Base-by-base conservation (phyloP, 37 sponge, comb jelly and placozoan genomes). In the Dysidea cf. avara region DNA sequence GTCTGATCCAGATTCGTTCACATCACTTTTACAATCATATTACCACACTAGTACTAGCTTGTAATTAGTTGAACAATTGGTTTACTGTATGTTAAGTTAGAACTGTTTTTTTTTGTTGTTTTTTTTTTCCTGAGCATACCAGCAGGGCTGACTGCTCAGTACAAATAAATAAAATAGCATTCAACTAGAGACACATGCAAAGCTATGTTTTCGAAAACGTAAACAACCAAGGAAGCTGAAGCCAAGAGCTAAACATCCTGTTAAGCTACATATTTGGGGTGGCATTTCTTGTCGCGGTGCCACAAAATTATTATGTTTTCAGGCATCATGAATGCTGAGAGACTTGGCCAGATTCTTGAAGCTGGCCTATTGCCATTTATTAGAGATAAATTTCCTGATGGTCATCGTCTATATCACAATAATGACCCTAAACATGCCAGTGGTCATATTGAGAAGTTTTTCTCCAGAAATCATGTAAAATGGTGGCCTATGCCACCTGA, bases 241-340 rank as follows among this genome's bases (percentile, higher is more conserved):
- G 69, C 75, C 31, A 47, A n/a, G n/a, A n/a, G n/a, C n/a, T n/a
- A n/a, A n/a, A n/a, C n/a, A n/a, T n/a, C n/a, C n/a, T n/a, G n/a
- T 16, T 6, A 72, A 72, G 28, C 60, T 72, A 31, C 74, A 72
- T 33, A 61, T 55, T 16, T 72, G 74, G 74, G 74, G 28, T 4
- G 74, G 74, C 12, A 72, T 56, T 26, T 38, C 39, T 57, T n/a
- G 13, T 1, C 3, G 33, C 5, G 60, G 74, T 18, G 26, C 59
- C 22, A 55, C 74, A 26, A 34, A 14, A 72, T 72, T 30, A 25
- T 61, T 31, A 72, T 72, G 0, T 72, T 56, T 34, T 43, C 38
- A 18, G 73, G 59, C 14, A 72, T 32, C 1, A 72, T 72, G 73
- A 72, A 55, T n/a, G 58, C 73, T 17, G 24, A 16, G 17, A 11